phyloP scores from a whole-genome alignment of 2,113 vertebrate genomes.

The Morone chrysops region DNA sequence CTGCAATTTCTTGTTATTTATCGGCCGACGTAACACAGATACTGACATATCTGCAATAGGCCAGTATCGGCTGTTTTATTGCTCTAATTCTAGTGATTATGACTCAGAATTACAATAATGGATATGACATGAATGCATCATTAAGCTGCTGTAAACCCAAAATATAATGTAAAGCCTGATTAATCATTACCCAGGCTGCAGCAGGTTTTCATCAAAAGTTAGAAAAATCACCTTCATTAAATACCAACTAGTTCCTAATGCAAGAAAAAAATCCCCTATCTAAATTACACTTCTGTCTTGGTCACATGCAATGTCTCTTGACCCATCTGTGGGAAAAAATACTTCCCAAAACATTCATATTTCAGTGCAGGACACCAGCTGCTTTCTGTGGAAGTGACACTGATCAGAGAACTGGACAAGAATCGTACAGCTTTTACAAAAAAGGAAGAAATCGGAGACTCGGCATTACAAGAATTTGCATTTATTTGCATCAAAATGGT shows the following conservation, averaged over 20 bases:
- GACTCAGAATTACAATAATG: too few relatives aligned
- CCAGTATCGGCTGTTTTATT: too few relatives aligned
- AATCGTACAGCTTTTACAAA: neutral
- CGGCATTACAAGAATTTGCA: slow-evolving; percentile 39
- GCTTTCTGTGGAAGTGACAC: neutral
- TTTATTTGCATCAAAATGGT: slow-evolving; percentile 79
- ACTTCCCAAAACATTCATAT: neutral
- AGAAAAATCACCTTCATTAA: too few relatives aligned
- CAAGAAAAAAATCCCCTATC: neutral
- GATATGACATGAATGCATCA: neutral
- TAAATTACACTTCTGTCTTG: neutral
- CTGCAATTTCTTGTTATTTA: too few relatives aligned
- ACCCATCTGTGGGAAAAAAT: too few relatives aligned
- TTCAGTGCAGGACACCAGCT: neutral
- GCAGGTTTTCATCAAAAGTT: neutral
- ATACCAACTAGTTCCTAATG: too few relatives aligned
- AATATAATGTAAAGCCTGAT: too few relatives aligned
- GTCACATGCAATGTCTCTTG: neutral
- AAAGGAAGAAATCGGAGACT: neutral
- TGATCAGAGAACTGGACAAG: neutral
- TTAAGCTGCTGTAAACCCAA: too few relatives aligned
- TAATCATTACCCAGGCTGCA: neutral
- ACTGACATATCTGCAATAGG: too few relatives aligned
- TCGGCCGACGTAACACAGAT: too few relatives aligned
- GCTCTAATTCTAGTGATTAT: too few relatives aligned